These are phyloP conservation scores for Pteronotus mesoamericanus DNA, from an alignment of 2,797 vertebrate species.

Conservation along the genomic window DNA sequence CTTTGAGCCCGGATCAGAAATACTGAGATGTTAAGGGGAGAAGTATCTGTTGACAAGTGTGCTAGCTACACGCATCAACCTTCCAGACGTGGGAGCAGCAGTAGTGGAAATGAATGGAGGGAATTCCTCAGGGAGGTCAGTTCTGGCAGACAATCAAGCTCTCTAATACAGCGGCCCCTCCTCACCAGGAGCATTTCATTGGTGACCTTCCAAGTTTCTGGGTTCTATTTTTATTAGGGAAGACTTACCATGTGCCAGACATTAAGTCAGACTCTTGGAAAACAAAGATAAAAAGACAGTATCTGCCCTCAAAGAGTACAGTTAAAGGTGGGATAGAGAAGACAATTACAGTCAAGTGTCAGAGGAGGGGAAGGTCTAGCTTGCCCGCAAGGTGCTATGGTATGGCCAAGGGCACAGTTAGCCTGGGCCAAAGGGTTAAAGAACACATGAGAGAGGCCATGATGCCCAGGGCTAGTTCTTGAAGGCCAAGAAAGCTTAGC, in stretches of 20 bases:
- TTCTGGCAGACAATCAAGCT: background rate
- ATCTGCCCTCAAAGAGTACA: background rate
- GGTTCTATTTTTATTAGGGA: slow-evolving; percentile 46
- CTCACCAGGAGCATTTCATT: background rate
- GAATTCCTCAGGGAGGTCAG: background rate
- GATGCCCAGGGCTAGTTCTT: background rate
- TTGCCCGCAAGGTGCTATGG: background rate
- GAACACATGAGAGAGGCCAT: background rate
- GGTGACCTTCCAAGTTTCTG: slow-evolving; percentile 40
- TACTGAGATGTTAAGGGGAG: background rate
- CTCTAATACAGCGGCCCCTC: background rate
- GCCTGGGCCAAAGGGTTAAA: background rate
- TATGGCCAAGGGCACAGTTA: background rate
- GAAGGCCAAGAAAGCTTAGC: slow-evolving; percentile 1
- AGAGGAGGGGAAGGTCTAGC: background rate
- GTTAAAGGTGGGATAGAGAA: background rate
- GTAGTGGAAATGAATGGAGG: background rate
- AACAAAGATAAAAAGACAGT: background rate
- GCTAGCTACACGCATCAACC: background rate
- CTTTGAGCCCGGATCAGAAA: background rate
- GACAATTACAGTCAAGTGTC: background rate
- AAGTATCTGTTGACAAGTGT: background rate
- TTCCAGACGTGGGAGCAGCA: background rate
- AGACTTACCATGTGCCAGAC: background rate
- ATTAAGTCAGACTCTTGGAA: slow-evolving; percentile 30